Conservation (phyloP, 2,888 invertebrate genomes). For the Hoplodrina ambigua region DNA sequence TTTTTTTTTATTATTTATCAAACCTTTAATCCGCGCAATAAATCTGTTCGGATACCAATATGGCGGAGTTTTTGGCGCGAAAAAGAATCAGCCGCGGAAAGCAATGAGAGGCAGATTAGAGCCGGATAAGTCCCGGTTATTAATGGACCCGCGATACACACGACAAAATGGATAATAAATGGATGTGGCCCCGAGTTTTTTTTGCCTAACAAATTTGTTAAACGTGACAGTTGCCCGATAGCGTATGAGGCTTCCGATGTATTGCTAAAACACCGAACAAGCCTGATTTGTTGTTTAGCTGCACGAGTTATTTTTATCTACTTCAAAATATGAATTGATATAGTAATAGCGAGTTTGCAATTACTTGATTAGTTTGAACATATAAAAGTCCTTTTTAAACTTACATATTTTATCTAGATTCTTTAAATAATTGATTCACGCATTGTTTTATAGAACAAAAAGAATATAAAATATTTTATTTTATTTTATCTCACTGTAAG, state of each 20-base stretch:
- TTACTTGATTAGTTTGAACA: not conserved
- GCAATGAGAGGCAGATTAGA: slow-evolving; percentile 89
- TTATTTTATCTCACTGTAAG: not conserved
- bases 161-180: slow-evolving; percentile 85
- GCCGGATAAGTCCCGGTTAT: slow-evolving; percentile 87
- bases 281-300: slow-evolving; percentile 34
- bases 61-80: slow-evolving; percentile 85
- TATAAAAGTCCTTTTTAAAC: too few species aligned
- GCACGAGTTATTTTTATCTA: slow-evolving; percentile 11
- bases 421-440: too few species aligned
- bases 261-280: slow-evolving; percentile 38
- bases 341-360: not conserved
- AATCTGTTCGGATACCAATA: slow-evolving; percentile 83
- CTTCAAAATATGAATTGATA: not conserved
- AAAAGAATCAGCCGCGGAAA: slow-evolving; percentile 89
- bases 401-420: too few species aligned
- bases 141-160: slow-evolving; percentile 89
- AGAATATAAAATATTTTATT: too few species aligned
- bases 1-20: slow-evolving; percentile 69
- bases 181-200: slow-evolving; percentile 73
- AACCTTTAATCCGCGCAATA: slow-evolving; percentile 84
- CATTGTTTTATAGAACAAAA: too few species aligned
- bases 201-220: slow-evolving; percentile 67
- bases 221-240: slow-evolving; percentile 63
- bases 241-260: slow-evolving; percentile 56